Evolutionary conservation across 2,113 vertebrate genomes (phyloP).

Genomic region (Thunnus thynnus): DNA sequence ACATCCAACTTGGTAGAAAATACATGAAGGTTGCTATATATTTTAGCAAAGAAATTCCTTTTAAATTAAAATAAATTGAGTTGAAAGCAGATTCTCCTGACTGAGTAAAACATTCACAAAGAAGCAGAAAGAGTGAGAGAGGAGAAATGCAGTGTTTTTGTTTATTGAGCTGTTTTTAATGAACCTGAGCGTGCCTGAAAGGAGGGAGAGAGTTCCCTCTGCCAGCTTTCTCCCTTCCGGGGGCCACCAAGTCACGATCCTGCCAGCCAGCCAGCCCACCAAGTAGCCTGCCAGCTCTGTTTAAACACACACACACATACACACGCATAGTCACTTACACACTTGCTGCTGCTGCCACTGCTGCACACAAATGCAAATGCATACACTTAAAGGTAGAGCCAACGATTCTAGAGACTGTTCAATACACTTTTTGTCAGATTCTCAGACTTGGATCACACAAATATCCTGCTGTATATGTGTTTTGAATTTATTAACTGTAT

Average conservation of each 20-base stretch:
- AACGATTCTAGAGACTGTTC: too few species aligned
- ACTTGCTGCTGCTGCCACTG: constrained; percentile 17
- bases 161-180: constrained; percentile 33
- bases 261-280: constrained; percentile 64
- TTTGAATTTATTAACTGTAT: too few species aligned
- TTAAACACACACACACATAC: constrained; percentile 44
- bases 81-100: constrained; percentile 6
- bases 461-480: too few species aligned
- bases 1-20: constrained; percentile 28
- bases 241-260: constrained; percentile 56
- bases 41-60: constrained; percentile 13
- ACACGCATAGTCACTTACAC: constrained; percentile 28
- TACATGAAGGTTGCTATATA: constrained; percentile 1
- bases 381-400: neutral
- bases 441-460: too few species aligned
- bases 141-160: neutral
- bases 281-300: constrained; percentile 61
- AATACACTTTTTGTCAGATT: too few species aligned
- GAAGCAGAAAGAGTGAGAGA: neutral
- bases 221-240: constrained; percentile 49
- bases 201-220: constrained; percentile 21
- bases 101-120: constrained; percentile 1
- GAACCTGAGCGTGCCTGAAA: neutral
- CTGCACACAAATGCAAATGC: constrained; percentile 12
- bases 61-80: constrained; percentile 3